Percentiles rank a stretch among this genome's conserved stretches.
These are phyloP conservation scores for Lagopus muta DNA, from an alignment of 2,113 vertebrate genomes.

Conservation along the genomic window DNA sequence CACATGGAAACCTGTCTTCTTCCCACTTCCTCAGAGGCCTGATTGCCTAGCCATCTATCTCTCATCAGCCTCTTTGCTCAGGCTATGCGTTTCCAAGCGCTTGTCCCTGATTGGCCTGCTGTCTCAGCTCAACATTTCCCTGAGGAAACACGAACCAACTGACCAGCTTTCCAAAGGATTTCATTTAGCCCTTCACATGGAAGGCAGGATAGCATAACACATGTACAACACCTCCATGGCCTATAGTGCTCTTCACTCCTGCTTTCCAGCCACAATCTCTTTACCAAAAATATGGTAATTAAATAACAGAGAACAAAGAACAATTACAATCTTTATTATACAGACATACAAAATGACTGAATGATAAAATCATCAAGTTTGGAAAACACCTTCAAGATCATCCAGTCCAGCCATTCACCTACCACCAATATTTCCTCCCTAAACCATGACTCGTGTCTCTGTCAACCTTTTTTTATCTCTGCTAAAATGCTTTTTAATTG, in stretches of 20 bases:
- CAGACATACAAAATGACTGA: neutral
- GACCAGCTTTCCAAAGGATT: neutral
- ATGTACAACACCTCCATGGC: neutral
- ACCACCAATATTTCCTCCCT: too few species aligned
- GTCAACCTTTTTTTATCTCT: neutral
- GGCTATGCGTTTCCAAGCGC: neutral
- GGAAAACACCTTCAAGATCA: too few species aligned
- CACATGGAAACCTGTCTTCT: neutral
- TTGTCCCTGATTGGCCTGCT: neutral
- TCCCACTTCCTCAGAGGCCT: neutral
- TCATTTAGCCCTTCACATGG: neutral
- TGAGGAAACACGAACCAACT: neutral
- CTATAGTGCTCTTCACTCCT: neutral
- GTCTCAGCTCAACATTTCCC: neutral
- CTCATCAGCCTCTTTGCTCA: neutral
- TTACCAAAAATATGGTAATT: accelerated
- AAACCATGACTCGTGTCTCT: neutral
- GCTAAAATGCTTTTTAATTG: neutral
- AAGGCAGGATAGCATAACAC: neutral
- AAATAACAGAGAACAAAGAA: neutral
- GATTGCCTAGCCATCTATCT: neutral
- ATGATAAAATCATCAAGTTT: too few species aligned
- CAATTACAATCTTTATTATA: neutral
- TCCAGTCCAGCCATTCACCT: too few species aligned
- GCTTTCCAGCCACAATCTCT: neutral